Evolutionary conservation across 2,888 invertebrate genomes (phyloP), one percentile per base, ranked within the genome.

Genomic region (Amiota mariae): DNA sequence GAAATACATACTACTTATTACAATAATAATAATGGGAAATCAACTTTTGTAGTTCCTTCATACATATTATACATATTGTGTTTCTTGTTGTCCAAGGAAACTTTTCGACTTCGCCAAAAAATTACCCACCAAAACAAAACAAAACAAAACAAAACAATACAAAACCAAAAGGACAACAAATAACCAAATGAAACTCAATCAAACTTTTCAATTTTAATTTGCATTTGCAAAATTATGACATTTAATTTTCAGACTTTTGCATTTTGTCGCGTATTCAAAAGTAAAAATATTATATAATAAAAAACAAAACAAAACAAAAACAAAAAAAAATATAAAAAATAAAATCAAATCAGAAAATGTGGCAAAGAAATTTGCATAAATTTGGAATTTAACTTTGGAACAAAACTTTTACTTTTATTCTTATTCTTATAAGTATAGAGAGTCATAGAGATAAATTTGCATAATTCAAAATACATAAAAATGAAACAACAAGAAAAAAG

Each of bases 171-270:
- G 51, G 59, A 77, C 57, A 72, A 57, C 70, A 72, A 36, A 71
- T 64, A 67, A 70, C 61, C 49, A n/a, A 47, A 46, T 46, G 57
- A 49, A 72, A 77, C 77, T 73, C 76, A 81, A 79, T 80, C 78
- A 74, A 82, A 82, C 64, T 80, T 85, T 77, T 71, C 79, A 79
- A 81, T 79, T 80, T 80, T 76, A 75, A 82, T 82, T 82, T 81
- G 73, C 84, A 82, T 84, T 80, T 70, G n/a, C n/a, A 76, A 36
- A 79, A 81, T 84, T 76, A 77, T 81, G 54, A 59, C 72, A 76
- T 76, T 72, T 72, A 73, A 77, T 76, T 72, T 72, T 54, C 67
- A 18, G 8, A 51, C 61, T 57, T 47, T 59, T 47, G 24, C 68
- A 64, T 72, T 63, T 68, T 59, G 67, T 67, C 72, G 59, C 54